phyloP scores from a whole-genome alignment of 2,888 invertebrate genomes.

The Imbricaverruca yamaguchii region DNA sequence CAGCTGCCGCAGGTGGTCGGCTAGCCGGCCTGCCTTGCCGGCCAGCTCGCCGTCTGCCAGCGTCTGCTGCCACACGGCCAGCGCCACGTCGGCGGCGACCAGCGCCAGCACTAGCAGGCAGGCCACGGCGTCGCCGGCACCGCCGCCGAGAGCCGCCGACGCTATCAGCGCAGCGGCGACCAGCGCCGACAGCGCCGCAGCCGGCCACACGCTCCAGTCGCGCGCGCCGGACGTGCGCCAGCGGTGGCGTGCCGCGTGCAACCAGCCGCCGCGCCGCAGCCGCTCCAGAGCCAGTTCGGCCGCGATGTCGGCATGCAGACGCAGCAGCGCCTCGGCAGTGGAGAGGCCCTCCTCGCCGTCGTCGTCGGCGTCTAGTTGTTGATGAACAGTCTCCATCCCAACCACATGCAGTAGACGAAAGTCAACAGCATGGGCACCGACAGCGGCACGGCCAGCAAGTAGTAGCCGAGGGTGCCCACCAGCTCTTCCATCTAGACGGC shows the following conservation, averaged over 20 bases:
- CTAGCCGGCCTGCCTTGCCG: neutral
- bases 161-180: neutral
- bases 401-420: slow-evolving; percentile 1
- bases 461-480: slow-evolving; percentile 3
- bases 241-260: neutral
- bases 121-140: neutral
- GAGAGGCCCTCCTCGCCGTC: neutral
- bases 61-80: neutral
- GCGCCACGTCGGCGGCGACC: neutral
- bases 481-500: neutral
- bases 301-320: neutral
- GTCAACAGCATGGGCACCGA: neutral
- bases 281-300: neutral
- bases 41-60: slow-evolving; percentile 1
- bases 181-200: neutral
- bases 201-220: neutral
- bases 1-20: neutral
- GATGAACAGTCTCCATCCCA: slow-evolving; percentile 20
- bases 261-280: neutral
- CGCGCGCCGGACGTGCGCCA: neutral
- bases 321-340: neutral
- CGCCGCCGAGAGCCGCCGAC: neutral
- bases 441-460: slow-evolving; percentile 10
- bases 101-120: neutral
- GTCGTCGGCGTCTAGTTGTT: neutral